phyloP scores from a whole-genome alignment of 2,888 invertebrate species.

The Cataglyphis altisquamis region DNA sequence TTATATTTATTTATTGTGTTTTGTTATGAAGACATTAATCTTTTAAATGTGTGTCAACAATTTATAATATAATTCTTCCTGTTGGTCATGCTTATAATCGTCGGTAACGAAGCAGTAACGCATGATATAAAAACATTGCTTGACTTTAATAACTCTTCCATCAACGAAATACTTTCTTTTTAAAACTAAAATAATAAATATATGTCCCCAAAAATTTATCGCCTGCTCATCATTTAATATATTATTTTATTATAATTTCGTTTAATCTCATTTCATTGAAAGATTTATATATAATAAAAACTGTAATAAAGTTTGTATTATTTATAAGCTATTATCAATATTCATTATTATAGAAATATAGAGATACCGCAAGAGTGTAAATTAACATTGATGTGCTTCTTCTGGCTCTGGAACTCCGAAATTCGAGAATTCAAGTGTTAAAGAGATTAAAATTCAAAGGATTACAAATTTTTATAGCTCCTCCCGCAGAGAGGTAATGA shows the following conservation, averaged over 20 bases:
- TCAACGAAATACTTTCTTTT: neutral
- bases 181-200: neutral
- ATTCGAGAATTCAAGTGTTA: neutral
- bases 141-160: conserved; percentile 4
- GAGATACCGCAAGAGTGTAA: neutral
- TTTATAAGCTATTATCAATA: neutral
- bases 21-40: conserved; percentile 14
- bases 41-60: conserved; percentile 30
- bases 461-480: conserved; percentile 15
- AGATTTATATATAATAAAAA: neutral
- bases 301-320: neutral
- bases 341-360: neutral
- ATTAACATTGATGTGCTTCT: neutral
- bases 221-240: neutral
- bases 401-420: neutral
- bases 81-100: neutral
- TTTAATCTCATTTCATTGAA: neutral
- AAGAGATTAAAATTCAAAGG: neutral
- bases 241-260: neutral
- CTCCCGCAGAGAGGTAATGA: conserved; percentile 20
- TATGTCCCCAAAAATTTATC: neutral
- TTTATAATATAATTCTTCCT: conserved; percentile 37
- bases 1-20: conserved; percentile 41
- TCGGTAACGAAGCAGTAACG: conserved; percentile 7
- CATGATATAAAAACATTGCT: neutral